Conservation (phyloP, 2,113 vertebrate genomes). For the Mungos mungo region DNA sequence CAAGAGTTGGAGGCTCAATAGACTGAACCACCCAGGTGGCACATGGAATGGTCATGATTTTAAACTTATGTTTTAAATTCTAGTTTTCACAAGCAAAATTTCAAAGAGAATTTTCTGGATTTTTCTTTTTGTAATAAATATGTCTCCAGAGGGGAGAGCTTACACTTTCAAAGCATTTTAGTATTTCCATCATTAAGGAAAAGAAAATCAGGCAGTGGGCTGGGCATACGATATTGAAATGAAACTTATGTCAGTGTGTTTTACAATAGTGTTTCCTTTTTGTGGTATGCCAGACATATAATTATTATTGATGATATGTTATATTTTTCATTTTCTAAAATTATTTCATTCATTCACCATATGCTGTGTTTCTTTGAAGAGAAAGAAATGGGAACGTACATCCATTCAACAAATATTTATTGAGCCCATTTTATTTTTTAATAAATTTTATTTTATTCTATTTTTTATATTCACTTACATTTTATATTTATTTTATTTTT, state of each 20-base stretch:
- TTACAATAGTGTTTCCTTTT: background rate
- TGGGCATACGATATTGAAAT: background rate
- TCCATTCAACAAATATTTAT: constrained; percentile 12
- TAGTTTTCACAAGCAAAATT: constrained; percentile 18
- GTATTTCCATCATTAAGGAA: background rate
- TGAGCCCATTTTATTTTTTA: background rate
- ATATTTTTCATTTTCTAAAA: constrained; percentile 28
- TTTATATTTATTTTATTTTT: too few relatives aligned
- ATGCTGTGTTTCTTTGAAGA: background rate
- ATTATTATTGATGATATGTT: background rate
- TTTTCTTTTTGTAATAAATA: constrained; percentile 11
- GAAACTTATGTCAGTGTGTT: background rate
- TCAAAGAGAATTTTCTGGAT: background rate
- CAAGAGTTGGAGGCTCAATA: too few relatives aligned
- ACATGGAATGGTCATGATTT: background rate
- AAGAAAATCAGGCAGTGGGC: background rate
- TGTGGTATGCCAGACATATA: background rate
- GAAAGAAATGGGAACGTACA: background rate
- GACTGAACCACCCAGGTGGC: background rate
- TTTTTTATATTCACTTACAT: too few relatives aligned
- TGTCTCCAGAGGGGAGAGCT: background rate
- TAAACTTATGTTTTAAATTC: constrained; percentile 29
- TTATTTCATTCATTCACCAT: background rate
- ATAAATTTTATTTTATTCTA: too few relatives aligned
- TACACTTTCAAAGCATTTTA: constrained; percentile 40